Base-by-base conservation (phyloP, 2,113 vertebrate species). In the Anthoscopus minutus region DNA sequence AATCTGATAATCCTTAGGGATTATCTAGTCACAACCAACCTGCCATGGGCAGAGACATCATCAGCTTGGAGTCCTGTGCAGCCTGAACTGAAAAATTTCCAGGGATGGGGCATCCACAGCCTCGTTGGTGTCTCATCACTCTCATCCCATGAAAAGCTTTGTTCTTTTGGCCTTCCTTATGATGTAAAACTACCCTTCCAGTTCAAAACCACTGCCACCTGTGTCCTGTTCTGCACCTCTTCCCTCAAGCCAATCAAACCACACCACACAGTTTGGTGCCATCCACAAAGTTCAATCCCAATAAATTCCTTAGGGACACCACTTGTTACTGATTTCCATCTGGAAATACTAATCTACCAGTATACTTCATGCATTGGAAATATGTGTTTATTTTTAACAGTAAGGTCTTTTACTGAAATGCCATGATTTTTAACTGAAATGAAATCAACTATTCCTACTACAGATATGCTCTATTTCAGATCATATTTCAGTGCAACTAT, bases 41-140 rank as follows among this genome's bases (percentile, higher is more conserved):
- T 35, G 21, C 28, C 28, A 27, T 2, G 7, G 24, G 24, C 27
- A 80, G 19, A 7, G 28, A 31, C 31, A 56, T 1, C 0, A 0
- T 10, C 7, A n/a, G 47, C 10, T 35, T 12, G 15, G 48, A 67
- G 38, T 22, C 58, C 24, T 38, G 27, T 12, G 9, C 13, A 56
- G 7, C 6, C 24, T 33, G 21, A 20, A 5, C 9, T 38, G 17
- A 13, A 88, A 44, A 24, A 17, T 35, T 44, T 28, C 47, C 6
- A 23, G 4, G 4, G 28, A 73, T 7, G 11, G 13, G 11, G 21
- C 37, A 90, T 3, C 13, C 7, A 7, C 54, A 84, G 23, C 6
- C 27, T 81, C 7, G 30, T 33, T 6, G 7, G 10, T 5, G 14
- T 8, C 21, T 69, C 31, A 77, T 4, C 35, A 50, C 3, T 3